Evolutionary conservation across 2,797 vertebrate species (phyloP), one percentile per base, ranked within the genome.

Genomic region (Anas bahamensis): DNA sequence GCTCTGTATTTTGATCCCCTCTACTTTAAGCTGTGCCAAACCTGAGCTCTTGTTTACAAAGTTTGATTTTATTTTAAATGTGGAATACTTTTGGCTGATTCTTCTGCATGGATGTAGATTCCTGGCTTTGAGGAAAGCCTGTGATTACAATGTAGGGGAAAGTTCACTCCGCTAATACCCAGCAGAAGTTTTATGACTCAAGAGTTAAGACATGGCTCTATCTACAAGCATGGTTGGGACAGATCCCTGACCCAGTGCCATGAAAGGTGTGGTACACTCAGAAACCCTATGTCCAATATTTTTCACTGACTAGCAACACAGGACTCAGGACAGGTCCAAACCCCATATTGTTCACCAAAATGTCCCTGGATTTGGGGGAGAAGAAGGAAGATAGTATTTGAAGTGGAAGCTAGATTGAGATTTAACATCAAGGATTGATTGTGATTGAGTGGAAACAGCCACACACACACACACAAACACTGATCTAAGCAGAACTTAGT

Each of bases 171-270:
- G 6, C 53, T 50, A 84, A 41, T 66, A n/a, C 29, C 39, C 44
- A 73, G 14, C 5, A 70, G 35, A 68, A 59, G 6, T 52, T 44
- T 59, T 59, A 22, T 4, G 41, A 88, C 33, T 11, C n/a, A 57
- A 22, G 29, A n/a, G 11, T 66, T 85, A 87, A 77, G 39, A 53
- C 15, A 33, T 3, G 41, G 53, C 16, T n/a, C 13, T 61, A 4
- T 19, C 41, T 73, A 14, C 2, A 66, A 55, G 2, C 0, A 0
- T 71, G 29, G 2, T 1, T 83, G 71, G 63, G 31, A 46, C 26
- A 91, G 68, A 39, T 22, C 14, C n/a, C 35, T 71, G 44, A 64
- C 76, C 64, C 11, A 10, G 14, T 63, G 29, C 24, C 23, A 10
- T 37, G 41, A 77, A 39, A 37, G 12, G 12, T 5, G 6, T 57